Percentiles rank a stretch among this genome's conserved stretches.
These are phyloP conservation scores for Thomomys bottae DNA, from an alignment of 2,113 vertebrate genomes.

Conservation along the genomic window DNA sequence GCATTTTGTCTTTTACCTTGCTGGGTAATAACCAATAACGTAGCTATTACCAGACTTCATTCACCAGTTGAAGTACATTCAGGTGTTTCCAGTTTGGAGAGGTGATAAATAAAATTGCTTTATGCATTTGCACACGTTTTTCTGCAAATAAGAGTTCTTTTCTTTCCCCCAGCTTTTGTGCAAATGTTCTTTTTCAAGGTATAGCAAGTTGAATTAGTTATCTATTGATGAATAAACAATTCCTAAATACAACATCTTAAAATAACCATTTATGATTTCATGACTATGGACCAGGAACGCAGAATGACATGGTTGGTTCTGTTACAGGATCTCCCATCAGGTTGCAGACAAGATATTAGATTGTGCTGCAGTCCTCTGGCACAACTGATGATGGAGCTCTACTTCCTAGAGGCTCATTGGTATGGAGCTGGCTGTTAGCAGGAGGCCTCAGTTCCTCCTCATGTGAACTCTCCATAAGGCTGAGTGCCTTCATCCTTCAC, in stretches of 20 bases:
- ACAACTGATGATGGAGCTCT: neutral
- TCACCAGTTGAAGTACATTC: neutral
- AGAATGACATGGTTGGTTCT: neutral
- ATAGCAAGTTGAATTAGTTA: neutral
- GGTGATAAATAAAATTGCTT: constrained; percentile 26
- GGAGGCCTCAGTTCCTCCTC: neutral
- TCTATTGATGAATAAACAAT: neutral
- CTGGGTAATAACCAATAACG: neutral
- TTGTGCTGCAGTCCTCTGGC: neutral
- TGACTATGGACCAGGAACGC: neutral
- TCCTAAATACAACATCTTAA: neutral
- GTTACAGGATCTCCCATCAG: neutral
- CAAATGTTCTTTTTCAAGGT: neutral
- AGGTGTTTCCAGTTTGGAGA: neutral
- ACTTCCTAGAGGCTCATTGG: neutral
- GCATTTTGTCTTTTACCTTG: neutral
- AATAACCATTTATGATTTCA: neutral
- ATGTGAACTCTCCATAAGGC: neutral
- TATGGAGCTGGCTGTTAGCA: neutral
- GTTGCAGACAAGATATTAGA: neutral
- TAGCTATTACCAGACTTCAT: neutral
- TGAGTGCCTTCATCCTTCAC: neutral
- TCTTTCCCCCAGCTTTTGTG: neutral
- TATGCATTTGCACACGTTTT: constrained; percentile 7
- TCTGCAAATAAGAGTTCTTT: neutral